Evolutionary conservation across 2,113 vertebrate genomes (phyloP).

Genomic region (Anhinga anhinga): DNA sequence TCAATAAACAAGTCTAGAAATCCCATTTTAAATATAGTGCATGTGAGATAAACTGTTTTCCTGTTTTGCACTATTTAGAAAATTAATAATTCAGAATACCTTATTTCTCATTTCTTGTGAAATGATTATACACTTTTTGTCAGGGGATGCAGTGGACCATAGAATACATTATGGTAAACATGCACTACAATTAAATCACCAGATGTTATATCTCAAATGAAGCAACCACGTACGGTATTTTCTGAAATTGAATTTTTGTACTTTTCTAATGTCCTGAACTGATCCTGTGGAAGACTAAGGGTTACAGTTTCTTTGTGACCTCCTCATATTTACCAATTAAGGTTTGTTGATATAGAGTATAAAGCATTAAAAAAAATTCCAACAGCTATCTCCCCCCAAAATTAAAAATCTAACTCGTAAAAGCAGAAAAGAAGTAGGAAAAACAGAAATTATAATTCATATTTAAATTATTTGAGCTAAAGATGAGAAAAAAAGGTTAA

Average conservation of each 20-base stretch:
- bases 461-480: not conserved
- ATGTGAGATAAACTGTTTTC: not conserved
- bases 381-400: not conserved
- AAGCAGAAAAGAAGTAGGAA: not conserved
- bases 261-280: not conserved
- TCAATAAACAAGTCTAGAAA: not conserved
- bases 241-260: not conserved
- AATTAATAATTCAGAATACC: not conserved
- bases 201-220: not conserved
- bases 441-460: not conserved
- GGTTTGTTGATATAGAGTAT: not conserved
- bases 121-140: not conserved
- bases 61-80: not conserved
- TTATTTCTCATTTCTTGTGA: not conserved
- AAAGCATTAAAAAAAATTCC: not conserved
- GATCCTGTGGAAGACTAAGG: not conserved
- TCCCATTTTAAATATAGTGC: not conserved
- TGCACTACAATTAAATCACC: not conserved
- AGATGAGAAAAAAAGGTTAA: not conserved
- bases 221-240: not conserved
- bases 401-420: not conserved
- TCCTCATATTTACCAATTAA: not conserved
- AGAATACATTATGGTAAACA: not conserved
- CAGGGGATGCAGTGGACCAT: not conserved
- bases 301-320: not conserved